phyloP scores from a whole-genome alignment of 2,113 vertebrate genomes.

The Xenus cinereus region DNA sequence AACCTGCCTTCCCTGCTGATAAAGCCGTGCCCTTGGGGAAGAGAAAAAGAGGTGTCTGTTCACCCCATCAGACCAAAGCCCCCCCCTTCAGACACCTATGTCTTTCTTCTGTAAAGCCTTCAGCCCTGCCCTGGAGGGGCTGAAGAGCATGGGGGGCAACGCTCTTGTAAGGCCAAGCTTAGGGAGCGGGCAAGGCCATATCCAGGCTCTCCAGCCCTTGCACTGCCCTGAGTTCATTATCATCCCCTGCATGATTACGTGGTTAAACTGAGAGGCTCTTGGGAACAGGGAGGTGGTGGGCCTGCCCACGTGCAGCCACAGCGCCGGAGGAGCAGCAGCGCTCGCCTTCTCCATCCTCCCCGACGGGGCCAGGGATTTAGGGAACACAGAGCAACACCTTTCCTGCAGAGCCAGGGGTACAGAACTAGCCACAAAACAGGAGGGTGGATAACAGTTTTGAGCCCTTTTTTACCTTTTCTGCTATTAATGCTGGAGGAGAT shows the following conservation, averaged over 20 bases:
- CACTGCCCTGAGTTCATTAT: neutral
- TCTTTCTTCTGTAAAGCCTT: neutral
- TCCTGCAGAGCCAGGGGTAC: neutral
- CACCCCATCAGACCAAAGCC: neutral
- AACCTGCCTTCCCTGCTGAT: neutral
- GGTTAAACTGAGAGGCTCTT: neutral
- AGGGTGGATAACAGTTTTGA: neutral
- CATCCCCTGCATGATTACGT: rapidly evolving
- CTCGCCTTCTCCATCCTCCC: neutral
- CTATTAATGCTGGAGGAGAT: neutral
- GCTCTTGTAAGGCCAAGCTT: rapidly evolving
- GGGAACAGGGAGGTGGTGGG: neutral
- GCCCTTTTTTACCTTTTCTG: neutral
- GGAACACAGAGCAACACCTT: neutral
- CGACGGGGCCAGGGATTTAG: neutral
- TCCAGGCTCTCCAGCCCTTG: neutral
- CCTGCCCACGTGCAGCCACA: neutral
- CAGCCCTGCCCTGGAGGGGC: neutral
- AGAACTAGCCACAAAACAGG: neutral
- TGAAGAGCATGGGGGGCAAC: neutral
- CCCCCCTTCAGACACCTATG: neutral
- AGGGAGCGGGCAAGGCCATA: neutral
- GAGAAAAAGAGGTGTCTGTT: neutral
- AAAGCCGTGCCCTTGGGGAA: neutral
- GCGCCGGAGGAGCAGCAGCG: too few relatives aligned